phyloP scores from a whole-genome alignment of 1,140 invertebrate genomes.

The Caerostris extrusa region DNA sequence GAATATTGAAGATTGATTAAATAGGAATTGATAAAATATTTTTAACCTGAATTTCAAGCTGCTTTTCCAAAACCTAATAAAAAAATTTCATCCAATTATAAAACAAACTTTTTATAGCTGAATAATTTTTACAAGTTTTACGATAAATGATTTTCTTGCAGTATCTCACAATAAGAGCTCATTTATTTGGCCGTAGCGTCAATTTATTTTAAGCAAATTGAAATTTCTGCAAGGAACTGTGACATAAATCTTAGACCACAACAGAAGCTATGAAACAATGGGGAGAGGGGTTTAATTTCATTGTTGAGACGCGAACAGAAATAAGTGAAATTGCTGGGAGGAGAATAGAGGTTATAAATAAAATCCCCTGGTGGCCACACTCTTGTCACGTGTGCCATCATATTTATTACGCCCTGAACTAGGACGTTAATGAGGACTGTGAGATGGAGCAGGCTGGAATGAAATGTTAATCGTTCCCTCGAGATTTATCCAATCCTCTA shows the following conservation, averaged over 20 bases:
- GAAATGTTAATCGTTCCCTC: conserved; percentile 65
- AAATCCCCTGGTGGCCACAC: conserved; percentile 2
- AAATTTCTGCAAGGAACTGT: background rate
- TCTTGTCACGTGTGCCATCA: conserved; percentile 10
- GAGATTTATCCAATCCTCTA: conserved; percentile 40
- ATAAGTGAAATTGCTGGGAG: conserved; percentile 14
- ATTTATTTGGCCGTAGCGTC: background rate
- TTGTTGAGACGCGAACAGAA: background rate
- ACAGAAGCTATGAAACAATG: conserved; percentile 9
- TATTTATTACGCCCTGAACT: conserved; percentile 48
- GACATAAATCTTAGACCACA: background rate
- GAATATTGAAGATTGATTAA: too few species aligned
- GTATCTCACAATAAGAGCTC: background rate
- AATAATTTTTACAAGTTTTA: too few species aligned
- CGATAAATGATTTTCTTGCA: background rate
- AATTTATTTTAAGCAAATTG: background rate
- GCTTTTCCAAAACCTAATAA: too few species aligned
- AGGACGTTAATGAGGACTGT: conserved; percentile 33
- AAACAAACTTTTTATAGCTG: too few species aligned
- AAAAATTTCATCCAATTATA: too few species aligned
- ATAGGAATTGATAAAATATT: too few species aligned
- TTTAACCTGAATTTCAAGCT: too few species aligned
- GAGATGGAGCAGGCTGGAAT: conserved; percentile 5
- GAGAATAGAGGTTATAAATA: conserved; percentile 6
- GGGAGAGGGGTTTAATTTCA: background rate